Evolutionary conservation across 2,113 vertebrate species (phyloP).

Genomic region (Sinocyclocheilus maitianheensis): DNA sequence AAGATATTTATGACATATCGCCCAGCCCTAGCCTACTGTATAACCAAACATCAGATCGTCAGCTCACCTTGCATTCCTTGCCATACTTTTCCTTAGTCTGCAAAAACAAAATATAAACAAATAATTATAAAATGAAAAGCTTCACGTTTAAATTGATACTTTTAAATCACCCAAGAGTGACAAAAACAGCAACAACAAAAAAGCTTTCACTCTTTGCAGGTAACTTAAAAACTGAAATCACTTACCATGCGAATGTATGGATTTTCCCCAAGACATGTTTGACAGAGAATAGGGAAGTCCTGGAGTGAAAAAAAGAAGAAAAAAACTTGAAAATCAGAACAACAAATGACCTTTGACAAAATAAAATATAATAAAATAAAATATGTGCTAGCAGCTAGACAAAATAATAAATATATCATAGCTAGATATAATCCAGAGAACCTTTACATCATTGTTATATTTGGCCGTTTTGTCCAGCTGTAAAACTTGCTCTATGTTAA

Average conservation of each 20-base stretch:
- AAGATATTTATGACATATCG: too few species aligned
- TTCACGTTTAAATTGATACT: background rate
- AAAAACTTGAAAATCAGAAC: background rate
- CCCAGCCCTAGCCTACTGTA: too few species aligned
- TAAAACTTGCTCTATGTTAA: too few species aligned
- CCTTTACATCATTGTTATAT: background rate
- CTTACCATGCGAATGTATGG: constrained; percentile 97
- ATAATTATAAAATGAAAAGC: background rate
- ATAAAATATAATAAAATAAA: too few species aligned
- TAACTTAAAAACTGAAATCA: background rate
- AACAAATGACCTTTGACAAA: background rate
- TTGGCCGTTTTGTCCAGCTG: too few species aligned
- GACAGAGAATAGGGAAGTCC: constrained; percentile 97
- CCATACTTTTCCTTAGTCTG: constrained; percentile 98
- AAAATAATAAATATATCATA: background rate
- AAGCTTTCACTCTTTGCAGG: background rate
- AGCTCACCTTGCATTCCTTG: constrained; percentile 95
- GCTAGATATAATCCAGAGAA: background rate
- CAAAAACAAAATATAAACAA: constrained; percentile 56
- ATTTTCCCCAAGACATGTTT: constrained; percentile 97
- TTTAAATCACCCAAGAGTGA: background rate
- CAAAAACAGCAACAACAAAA: background rate
- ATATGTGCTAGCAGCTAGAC: background rate
- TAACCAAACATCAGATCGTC: constrained; percentile 5
- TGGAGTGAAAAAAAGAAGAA: constrained; percentile 55